Conservation (phyloP, 1,140 invertebrate genomes). For the Rhysida immarginata region DNA sequence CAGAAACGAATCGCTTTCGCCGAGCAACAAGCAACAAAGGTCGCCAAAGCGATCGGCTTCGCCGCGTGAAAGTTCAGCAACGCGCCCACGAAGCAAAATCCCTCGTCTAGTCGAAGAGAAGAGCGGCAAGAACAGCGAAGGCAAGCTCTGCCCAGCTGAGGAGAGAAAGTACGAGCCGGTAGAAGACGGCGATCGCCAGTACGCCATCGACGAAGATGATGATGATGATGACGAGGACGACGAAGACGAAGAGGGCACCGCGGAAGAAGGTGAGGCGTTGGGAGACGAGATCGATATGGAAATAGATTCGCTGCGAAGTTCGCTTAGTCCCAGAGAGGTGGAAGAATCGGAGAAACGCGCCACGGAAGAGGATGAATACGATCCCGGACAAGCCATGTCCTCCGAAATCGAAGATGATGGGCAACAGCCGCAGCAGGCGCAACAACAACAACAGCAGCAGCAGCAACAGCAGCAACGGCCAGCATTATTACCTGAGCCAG, state of each 20-base stretch:
- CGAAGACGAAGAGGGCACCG: not conserved
- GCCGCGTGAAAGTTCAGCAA: too few species aligned
- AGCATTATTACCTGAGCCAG: too few species aligned
- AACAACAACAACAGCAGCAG: not conserved
- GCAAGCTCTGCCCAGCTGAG: too few species aligned
- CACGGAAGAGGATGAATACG: not conserved
- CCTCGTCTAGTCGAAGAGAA: not conserved
- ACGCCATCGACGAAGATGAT: not conserved
- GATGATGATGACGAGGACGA: not conserved
- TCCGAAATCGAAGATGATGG: not conserved
- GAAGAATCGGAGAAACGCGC: not conserved
- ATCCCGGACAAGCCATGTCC: not conserved
- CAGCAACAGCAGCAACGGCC: not conserved
- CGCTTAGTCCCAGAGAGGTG: not conserved
- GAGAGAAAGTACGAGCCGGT: not conserved
- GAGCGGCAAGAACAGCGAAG: too few species aligned
- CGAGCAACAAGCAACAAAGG: too few species aligned
- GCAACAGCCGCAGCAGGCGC: not conserved
- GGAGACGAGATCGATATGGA: not conserved
- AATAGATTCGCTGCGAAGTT: not conserved
- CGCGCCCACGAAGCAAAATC: not conserved
- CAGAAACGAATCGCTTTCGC: too few species aligned
- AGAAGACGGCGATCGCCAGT: not conserved
- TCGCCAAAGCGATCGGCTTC: too few species aligned
- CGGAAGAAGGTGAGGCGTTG: not conserved